Base-by-base conservation (phyloP, 1,140 invertebrate genomes). In the Rhizoglyphus robini region DNA sequence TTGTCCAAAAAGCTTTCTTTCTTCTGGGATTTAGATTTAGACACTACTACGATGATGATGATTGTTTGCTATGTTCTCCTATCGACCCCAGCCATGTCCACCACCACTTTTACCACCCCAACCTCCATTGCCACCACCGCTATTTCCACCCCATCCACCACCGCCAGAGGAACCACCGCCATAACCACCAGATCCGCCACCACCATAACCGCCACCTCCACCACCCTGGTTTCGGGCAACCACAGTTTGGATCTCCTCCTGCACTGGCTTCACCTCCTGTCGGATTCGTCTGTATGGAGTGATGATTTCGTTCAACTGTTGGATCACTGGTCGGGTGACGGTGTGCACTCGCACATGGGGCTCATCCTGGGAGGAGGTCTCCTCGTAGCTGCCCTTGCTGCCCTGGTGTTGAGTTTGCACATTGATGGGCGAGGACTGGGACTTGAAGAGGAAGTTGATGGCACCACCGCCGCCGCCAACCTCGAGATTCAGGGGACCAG, bases 281-380 rank as follows among this genome's bases (percentile, higher is more conserved):
- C 15, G 8, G 20, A 54, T 54, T 15, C 15, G 8, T 25, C 51
- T 8, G 31, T 32, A 32, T 25, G 51, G 51, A 8, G 51, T 54
- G 51, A 54, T 54, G 8, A 54, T 20, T 32, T 54, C 51, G 23
- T 32, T 54, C 31, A 54, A 32, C 23, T 54, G n/a, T 46, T 49
- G 36, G 5, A 63, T 38, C 3, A 63, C 46, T 58, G 61, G 61
- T 23, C 36, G 30, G 23, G 3, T 3, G 3, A 63, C 61, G 25
- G 58, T 30, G 23, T 65, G 63, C 23, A 30, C 27, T 13, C 13
- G 13, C 4, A 65, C 63, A 29, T 65, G 63, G 4, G 63, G 23
- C 61, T 65, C 63, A 65, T 65, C 63, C 34, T 65, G 13, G 4
- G 63, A 65, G 11, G 63, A 3, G 20, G 63, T 30, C n/a, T 27